Evolutionary conservation across 2,797 vertebrate species (phyloP).

Genomic region (Gadopsis bispinosus): DNA sequence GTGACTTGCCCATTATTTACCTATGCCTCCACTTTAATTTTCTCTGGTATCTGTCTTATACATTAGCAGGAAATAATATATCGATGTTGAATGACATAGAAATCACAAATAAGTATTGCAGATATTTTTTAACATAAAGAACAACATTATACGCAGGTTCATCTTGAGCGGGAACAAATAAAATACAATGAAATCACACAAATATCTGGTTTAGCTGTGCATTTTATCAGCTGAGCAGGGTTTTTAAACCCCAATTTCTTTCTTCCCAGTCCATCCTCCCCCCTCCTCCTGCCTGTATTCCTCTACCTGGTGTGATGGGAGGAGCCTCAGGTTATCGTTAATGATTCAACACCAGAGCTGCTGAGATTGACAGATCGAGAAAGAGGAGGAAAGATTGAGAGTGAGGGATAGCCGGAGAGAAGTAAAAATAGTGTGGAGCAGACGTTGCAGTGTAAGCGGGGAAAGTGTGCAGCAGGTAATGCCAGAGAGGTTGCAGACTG

Average conservation of each 20-base stretch:
- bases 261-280: constrained; percentile 16
- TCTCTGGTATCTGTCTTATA: not conserved
- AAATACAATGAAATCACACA: constrained; percentile 1
- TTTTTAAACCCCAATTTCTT: constrained; percentile 25
- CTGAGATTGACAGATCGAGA: constrained; percentile 77
- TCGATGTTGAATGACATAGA: constrained; percentile 1
- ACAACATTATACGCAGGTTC: not conserved
- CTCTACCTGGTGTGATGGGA: constrained; percentile 78
- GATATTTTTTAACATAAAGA: not conserved
- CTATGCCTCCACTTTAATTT: not conserved
- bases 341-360: constrained; percentile 78
- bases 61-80: not conserved
- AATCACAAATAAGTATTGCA: not conserved
- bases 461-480: constrained; percentile 47
- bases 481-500: constrained; percentile 39
- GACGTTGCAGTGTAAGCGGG: constrained; percentile 51
- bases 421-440: constrained; percentile 48
- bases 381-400: constrained; percentile 50
- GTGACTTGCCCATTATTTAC: not conserved
- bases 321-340: constrained; percentile 78
- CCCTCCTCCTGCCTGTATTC: constrained; percentile 30
- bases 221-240: constrained; percentile 1
- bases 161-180: not conserved
- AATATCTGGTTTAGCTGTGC: not conserved
- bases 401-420: constrained; percentile 39